phyloP scores from a whole-genome alignment of 2,888 invertebrate genomes.

The Monopis laevigella region DNA sequence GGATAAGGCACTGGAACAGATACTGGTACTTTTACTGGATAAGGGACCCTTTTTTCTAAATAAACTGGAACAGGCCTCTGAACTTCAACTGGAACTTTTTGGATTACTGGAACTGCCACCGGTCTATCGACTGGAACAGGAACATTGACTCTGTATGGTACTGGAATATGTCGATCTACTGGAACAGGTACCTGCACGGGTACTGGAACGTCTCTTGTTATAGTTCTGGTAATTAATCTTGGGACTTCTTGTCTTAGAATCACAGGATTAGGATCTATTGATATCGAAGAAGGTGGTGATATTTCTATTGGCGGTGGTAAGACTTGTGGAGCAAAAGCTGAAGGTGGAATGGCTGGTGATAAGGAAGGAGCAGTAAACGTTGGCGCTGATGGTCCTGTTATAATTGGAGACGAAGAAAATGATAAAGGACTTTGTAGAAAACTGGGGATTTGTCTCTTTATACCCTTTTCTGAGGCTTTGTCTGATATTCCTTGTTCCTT shows the following conservation, averaged over 20 bases:
- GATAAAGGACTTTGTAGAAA: not conserved
- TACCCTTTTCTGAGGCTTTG: constrained; percentile 35
- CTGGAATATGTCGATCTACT: constrained; percentile 30
- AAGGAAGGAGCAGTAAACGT: not conserved
- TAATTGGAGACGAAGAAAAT: not conserved
- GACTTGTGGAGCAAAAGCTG: constrained; percentile 2
- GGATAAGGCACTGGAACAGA: constrained; percentile 68
- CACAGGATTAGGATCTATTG: constrained; percentile 51
- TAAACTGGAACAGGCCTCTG: constrained; percentile 61
- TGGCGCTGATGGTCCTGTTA: constrained; percentile 5
- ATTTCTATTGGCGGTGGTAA: constrained; percentile 30
- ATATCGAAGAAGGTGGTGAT: constrained; percentile 28
- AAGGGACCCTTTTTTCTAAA: constrained; percentile 56
- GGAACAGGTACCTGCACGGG: constrained; percentile 22
- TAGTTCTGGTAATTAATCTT: constrained; percentile 50
- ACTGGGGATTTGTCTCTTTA: constrained; percentile 40
- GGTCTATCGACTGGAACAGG: constrained; percentile 39
- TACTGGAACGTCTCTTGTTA: constrained; percentile 43
- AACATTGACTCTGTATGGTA: constrained; percentile 26
- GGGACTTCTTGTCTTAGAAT: constrained; percentile 54
- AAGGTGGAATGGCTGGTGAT: not conserved
- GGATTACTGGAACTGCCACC: constrained; percentile 50
- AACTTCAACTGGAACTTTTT: constrained; percentile 53
- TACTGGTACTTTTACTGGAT: constrained; percentile 61
- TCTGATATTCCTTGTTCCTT: constrained; percentile 45